These are phyloP conservation scores for Tenebrio molitor DNA, from an alignment of 1,140 invertebrate species.

Conservation along the genomic window DNA sequence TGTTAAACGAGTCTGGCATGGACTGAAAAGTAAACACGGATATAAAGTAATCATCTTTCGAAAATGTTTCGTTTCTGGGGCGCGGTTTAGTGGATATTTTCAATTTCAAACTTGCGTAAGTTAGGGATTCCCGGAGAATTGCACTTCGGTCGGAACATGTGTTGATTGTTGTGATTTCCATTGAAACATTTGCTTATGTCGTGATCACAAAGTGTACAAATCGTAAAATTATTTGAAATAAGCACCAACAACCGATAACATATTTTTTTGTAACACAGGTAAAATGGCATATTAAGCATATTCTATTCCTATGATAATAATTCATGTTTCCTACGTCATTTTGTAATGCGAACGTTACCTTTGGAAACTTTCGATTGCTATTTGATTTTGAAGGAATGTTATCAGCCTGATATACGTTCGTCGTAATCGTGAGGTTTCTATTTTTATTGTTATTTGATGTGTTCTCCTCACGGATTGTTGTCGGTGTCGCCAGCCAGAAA, in stretches of 20 bases:
- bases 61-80: too few species aligned
- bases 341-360: background rate
- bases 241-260: background rate
- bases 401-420: background rate
- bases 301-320: background rate
- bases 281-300: background rate
- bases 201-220: background rate
- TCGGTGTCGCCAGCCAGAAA: background rate
- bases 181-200: conserved; percentile 9
- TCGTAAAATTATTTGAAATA: background rate
- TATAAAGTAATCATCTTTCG: too few species aligned
- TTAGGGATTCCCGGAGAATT: conserved; percentile 15
- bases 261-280: background rate
- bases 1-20: too few species aligned
- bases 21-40: too few species aligned
- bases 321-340: background rate
- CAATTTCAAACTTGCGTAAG: background rate
- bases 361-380: background rate
- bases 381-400: background rate
- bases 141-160: conserved; percentile 13
- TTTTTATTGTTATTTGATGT: background rate
- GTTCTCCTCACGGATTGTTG: background rate
- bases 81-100: too few species aligned
- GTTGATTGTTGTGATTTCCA: background rate
- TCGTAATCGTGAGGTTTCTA: conserved; percentile 6